These are phyloP conservation scores for Amphimallon solstitiale DNA, from an alignment of 2,888 invertebrate species.

Conservation along the genomic window DNA sequence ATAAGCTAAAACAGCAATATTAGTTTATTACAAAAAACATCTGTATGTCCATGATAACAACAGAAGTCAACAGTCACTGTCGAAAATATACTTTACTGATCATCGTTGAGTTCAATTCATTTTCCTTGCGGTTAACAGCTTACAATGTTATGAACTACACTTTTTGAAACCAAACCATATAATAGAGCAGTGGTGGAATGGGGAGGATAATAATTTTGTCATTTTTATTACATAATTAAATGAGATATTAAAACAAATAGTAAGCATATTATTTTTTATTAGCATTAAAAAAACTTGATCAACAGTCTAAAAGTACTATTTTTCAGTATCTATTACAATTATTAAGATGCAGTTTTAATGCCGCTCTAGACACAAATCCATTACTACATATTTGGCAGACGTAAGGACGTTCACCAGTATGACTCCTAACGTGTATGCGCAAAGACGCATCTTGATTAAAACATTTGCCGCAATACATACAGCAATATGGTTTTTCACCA, in stretches of 20 bases:
- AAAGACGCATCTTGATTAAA: conserved; percentile 57
- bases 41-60: no score
- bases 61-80: no score
- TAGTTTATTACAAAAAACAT: no score
- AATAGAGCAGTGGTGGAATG: no score
- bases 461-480: conserved; percentile 61
- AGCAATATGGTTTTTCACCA: conserved; percentile 71
- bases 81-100: no score
- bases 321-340: conserved; percentile 22
- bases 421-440: conserved; percentile 55
- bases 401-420: conserved; percentile 64
- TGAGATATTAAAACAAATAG: background rate
- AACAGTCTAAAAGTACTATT: background rate
- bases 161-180: no score
- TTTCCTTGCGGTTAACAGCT: no score
- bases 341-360: conserved; percentile 52
- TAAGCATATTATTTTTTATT: background rate
- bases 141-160: no score
- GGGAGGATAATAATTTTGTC: no score
- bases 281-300: background rate
- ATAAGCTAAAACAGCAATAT: no score
- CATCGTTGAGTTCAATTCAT: no score
- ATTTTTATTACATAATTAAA: no score
- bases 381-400: conserved; percentile 61
- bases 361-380: conserved; percentile 53